Evolutionary conservation across 1,140 invertebrate species (phyloP).

Genomic region (Eumaeus atala): DNA sequence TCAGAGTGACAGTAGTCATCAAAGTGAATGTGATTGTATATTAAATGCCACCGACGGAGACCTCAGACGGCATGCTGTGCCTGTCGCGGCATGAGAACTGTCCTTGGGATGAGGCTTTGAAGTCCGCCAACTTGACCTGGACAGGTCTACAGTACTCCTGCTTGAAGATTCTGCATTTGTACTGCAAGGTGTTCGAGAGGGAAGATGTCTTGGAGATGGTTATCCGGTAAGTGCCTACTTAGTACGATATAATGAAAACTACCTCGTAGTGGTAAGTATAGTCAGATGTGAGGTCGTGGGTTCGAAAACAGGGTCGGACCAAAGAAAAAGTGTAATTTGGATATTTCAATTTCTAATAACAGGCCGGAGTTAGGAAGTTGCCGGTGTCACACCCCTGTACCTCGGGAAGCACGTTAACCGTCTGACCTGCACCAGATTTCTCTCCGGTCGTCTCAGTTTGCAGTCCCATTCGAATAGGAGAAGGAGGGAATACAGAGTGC

Average conservation of each 20-base stretch:
- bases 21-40: conserved; percentile 20
- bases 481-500: too few species aligned
- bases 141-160: conserved; percentile 85
- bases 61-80: conserved; percentile 73
- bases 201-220: conserved; percentile 85
- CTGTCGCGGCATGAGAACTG: conserved; percentile 75
- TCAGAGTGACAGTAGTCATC: conserved; percentile 6
- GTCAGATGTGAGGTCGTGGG: too few species aligned
- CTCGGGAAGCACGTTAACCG: too few species aligned
- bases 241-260: neutral
- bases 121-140: conserved; percentile 79
- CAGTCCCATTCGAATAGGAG: too few species aligned
- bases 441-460: too few species aligned
- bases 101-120: conserved; percentile 73
- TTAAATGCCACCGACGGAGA: conserved; percentile 70
- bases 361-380: too few species aligned
- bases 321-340: too few species aligned
- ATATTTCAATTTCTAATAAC: too few species aligned
- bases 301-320: too few species aligned
- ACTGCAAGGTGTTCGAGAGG: conserved; percentile 88
- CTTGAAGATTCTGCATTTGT: conserved; percentile 85
- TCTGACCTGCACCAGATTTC: too few species aligned
- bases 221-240: conserved; percentile 78
- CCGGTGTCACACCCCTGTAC: too few species aligned
- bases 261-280: neutral